Evolutionary conservation across 2,888 invertebrate species (phyloP).

Genomic region (Drosophila longiperda): DNA sequence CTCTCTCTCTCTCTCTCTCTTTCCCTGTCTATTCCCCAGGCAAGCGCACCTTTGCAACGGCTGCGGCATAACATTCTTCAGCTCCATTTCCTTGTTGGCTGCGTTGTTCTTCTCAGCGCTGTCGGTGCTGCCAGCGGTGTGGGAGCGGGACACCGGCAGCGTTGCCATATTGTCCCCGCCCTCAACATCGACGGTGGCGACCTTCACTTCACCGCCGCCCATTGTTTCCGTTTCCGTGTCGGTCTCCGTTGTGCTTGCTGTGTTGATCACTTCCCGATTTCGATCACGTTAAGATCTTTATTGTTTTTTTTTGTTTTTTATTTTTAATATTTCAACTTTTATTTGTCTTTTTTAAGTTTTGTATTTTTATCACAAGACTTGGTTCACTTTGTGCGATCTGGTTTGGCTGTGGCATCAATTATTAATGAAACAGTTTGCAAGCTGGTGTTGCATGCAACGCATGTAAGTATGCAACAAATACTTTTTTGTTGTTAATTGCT

Average conservation of each 20-base stretch:
- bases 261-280: slow-evolving; percentile 22
- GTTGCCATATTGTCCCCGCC: slow-evolving; percentile 95
- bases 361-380: slow-evolving; percentile 13
- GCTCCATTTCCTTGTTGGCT: slow-evolving; percentile 94
- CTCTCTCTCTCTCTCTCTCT: background rate
- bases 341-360: slow-evolving; percentile 3
- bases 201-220: slow-evolving; percentile 92
- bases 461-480: slow-evolving; percentile 63
- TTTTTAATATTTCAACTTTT: background rate
- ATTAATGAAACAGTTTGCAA: slow-evolving; percentile 70
- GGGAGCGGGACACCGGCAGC: slow-evolving; percentile 92
- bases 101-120: slow-evolving; percentile 93
- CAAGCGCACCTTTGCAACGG: slow-evolving; percentile 91
- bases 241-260: slow-evolving; percentile 73
- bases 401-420: slow-evolving; percentile 40
- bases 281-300: slow-evolving; percentile 10
- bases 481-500: slow-evolving; percentile 35
- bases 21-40: background rate
- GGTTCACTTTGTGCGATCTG: slow-evolving; percentile 35
- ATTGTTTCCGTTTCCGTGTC: slow-evolving; percentile 83
- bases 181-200: slow-evolving; percentile 95
- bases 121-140: slow-evolving; percentile 89
- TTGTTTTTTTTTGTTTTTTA: slow-evolving; percentile 7
- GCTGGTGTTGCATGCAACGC: slow-evolving; percentile 33
- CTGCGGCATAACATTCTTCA: slow-evolving; percentile 93